Percentiles rank a stretch among this genome's conserved stretches.
Conservation (phyloP, 2,888 invertebrate species). For the Diarsia brunnea region DNA sequence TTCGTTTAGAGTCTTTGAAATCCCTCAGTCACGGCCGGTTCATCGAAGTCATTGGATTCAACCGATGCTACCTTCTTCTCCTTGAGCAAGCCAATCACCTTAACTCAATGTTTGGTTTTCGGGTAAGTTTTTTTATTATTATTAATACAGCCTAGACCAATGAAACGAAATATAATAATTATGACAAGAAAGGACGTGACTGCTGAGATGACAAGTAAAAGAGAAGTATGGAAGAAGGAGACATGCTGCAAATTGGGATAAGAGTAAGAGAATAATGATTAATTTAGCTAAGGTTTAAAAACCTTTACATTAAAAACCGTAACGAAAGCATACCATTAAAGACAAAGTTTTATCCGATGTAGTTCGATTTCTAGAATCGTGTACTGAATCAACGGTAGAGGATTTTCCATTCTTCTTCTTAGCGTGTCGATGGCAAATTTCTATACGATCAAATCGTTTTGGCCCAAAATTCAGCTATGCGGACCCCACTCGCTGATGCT, state of each 20-base stretch:
- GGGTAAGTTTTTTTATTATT: constrained; percentile 47
- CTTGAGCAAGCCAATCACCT: constrained; percentile 61
- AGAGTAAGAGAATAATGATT: not conserved
- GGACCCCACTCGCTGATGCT: too few relatives aligned
- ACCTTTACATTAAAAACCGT: not conserved
- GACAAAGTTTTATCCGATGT: not conserved
- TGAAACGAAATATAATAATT: too few relatives aligned
- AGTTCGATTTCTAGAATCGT: not conserved
- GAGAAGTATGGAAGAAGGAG: too few relatives aligned
- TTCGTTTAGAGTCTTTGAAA: constrained; percentile 38
- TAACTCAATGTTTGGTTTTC: constrained; percentile 61
- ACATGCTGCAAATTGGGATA: too few relatives aligned
- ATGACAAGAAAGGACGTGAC: too few relatives aligned
- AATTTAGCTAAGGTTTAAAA: not conserved
- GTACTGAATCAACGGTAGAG: not conserved
- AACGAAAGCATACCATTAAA: not conserved
- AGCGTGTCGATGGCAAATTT: too few relatives aligned
- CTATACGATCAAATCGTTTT: too few relatives aligned
- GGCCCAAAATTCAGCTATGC: too few relatives aligned
- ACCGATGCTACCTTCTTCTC: constrained; percentile 60
- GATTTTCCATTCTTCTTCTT: not conserved
- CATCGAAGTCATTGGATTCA: constrained; percentile 52
- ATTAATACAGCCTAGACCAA: too few relatives aligned
- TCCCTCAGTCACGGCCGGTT: constrained; percentile 35
- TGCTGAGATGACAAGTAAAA: too few relatives aligned